Base-by-base conservation (phyloP, 2,888 invertebrate species). In the Scaptomyza flava region DNA sequence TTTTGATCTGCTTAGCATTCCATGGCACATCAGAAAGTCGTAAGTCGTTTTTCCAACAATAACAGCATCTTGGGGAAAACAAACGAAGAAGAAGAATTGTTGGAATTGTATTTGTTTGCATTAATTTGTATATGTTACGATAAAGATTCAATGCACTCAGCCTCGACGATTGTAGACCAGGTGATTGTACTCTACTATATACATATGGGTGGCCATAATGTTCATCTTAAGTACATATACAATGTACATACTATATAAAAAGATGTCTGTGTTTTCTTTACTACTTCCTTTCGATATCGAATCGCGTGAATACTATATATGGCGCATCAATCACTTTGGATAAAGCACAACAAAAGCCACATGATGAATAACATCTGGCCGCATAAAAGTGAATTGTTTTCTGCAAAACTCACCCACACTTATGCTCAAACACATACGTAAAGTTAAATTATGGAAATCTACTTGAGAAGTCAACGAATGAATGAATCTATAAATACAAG, bases 1-100 rank as follows among this genome's bases (percentile, higher is more conserved):
- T 87, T 84, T 83, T 86, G 84, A 85, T 85, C 84, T 85, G 84
- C 68, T 85, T 85, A 87, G 84, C 84, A 85, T 85, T 78, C 78
- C 81, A 38, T 85, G 70, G 86, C 84, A 87, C 84, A 85, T 86
- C 81, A 72, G 72, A 81, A 73, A 87, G 79, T 81, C 85, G 82
- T 87, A 81, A 84, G 3, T 27, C 27, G 6, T 27, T 27, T 27
- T 6, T 3, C 3, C 5, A 27, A 27, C 27, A 27, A 27, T 27
- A 27, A 27, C 27, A 27, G 27, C 27, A 27, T 27, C 31, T 43
- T 38, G 59, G 58, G 30, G 17, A 47, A 30, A 48, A 33, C 17
- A 33, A 52, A 57, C 59, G 45, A 56, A 51, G 51, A 58, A 61
- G 45, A 56, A 51, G 51, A 58, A 61, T 69, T 66, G 36, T 46